Percentiles rank a stretch among this genome's conserved stretches.
Conservation (phyloP, 2,888 invertebrate genomes). For the Melieria omissa region DNA sequence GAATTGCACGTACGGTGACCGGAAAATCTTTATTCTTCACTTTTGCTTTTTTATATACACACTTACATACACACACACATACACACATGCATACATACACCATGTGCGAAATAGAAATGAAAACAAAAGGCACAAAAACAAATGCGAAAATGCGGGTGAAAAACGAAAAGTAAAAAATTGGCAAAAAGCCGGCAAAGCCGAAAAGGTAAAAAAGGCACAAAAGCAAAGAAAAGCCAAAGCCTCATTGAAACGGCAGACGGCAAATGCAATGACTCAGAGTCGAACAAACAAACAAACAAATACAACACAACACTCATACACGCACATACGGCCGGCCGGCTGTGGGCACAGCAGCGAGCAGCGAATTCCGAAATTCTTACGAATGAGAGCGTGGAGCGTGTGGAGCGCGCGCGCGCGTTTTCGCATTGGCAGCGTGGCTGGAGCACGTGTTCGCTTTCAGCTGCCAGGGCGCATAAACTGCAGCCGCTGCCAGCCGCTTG, state of each 20-base stretch:
- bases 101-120: background rate
- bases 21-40: too few relatives aligned
- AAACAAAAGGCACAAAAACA: background rate
- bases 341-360: background rate
- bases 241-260: too few relatives aligned
- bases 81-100: background rate
- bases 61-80: background rate
- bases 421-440: background rate
- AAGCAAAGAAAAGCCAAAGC: too few relatives aligned
- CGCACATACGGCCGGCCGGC: background rate
- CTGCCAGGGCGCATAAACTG: conserved; percentile 27
- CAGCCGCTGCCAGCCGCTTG: conserved; percentile 5
- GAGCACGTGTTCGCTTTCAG: conserved; percentile 46
- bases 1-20: too few relatives aligned
- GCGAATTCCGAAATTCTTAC: conserved; percentile 2
- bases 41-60: background rate
- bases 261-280: conserved; percentile 12
- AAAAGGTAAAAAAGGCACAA: too few relatives aligned
- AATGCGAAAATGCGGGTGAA: background rate
- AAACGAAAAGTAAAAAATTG: background rate
- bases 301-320: background rate
- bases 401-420: too few relatives aligned
- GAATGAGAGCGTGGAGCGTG: conserved; percentile 2
- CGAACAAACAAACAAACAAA: too few relatives aligned
- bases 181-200: background rate